phyloP scores from a whole-genome alignment of 2,797 vertebrate genomes.

The Hephaestus fuliginosus region DNA sequence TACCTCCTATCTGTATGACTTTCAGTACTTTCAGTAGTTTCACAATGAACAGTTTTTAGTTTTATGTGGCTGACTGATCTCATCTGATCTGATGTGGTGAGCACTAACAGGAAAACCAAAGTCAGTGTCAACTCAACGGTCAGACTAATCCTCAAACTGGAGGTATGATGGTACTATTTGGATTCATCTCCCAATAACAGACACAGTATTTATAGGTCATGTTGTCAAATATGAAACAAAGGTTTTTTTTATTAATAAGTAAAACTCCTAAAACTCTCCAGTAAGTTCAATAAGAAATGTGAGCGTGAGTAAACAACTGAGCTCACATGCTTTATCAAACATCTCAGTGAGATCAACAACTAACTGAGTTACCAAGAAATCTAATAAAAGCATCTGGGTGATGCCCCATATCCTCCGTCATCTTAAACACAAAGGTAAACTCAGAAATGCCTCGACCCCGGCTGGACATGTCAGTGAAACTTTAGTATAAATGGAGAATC shows the following conservation, averaged over 20 bases:
- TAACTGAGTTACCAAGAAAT: conserved; percentile 48
- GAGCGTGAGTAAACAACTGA: conserved; percentile 13
- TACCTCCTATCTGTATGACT: background rate
- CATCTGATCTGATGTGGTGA: background rate
- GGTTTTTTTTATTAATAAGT: background rate
- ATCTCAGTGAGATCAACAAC: conserved; percentile 9
- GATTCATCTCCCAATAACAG: background rate
- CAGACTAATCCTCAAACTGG: conserved; percentile 4
- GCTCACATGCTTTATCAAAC: conserved; percentile 40
- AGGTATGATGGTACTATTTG: background rate
- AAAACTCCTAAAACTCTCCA: background rate
- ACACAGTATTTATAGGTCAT: background rate
- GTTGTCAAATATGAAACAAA: background rate
- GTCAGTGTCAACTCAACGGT: background rate
- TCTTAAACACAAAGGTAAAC: conserved; percentile 7
- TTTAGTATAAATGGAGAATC: background rate
- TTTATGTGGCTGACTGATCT: conserved; percentile 14
- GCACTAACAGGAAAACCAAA: background rate
- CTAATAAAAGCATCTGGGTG: conserved; percentile 22
- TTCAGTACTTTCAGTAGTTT: background rate
- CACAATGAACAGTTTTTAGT: conserved; percentile 6
- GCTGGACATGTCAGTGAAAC: background rate
- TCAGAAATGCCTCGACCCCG: background rate
- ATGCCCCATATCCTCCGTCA: background rate
- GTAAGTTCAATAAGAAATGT: background rate